Evolutionary conservation across 2,113 vertebrate species (phyloP).

Genomic region (Antigone vipio): DNA sequence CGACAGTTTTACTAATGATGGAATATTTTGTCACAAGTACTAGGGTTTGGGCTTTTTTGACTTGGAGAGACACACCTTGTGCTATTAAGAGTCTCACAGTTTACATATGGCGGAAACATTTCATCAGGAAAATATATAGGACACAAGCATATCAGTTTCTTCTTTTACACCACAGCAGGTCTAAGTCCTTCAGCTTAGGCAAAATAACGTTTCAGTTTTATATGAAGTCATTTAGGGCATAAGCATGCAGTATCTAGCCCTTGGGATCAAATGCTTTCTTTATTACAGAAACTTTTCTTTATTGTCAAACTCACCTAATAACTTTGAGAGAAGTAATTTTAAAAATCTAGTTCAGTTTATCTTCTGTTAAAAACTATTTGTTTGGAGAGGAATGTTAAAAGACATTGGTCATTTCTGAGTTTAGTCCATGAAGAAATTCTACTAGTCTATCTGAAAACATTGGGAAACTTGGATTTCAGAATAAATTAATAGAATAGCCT

Average conservation of each 20-base stretch:
- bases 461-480: neutral
- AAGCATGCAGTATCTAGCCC: rapidly evolving
- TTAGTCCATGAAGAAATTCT: neutral
- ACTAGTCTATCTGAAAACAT: neutral
- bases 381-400: neutral
- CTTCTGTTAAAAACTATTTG: neutral
- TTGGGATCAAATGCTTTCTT: neutral
- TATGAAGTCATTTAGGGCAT: neutral
- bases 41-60: neutral
- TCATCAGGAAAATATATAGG: neutral
- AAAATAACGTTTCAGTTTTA: neutral
- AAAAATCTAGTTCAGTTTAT: neutral
- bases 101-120: neutral
- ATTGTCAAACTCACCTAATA: neutral
- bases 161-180: neutral
- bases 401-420: neutral
- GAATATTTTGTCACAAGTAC: neutral
- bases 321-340: neutral
- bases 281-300: neutral
- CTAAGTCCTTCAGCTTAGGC: neutral
- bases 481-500: neutral
- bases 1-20: neutral
- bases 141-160: neutral
- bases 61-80: neutral
- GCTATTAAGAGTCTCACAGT: neutral